Percentiles rank a stretch among this genome's conserved stretches.
phyloP scores from a whole-genome alignment of 2,888 invertebrate species.

The Ariolimax columbianus region DNA sequence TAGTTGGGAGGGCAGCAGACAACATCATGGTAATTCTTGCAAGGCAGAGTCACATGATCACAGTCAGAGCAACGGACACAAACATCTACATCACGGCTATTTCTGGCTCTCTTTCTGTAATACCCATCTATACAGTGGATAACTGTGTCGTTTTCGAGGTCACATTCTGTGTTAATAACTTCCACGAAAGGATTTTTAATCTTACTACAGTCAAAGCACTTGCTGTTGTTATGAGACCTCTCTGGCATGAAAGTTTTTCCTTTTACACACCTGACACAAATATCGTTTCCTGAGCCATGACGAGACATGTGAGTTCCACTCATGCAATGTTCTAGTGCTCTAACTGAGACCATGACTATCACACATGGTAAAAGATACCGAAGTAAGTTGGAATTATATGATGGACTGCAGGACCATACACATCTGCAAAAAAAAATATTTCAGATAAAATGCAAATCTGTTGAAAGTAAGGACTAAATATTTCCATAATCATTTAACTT shows the following conservation, averaged over 20 bases:
- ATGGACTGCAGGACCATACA: no score
- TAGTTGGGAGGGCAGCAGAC: slow-evolving; percentile 6
- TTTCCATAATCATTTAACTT: no score
- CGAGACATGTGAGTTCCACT: slow-evolving; percentile 8
- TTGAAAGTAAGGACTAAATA: no score
- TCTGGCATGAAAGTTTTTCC: background rate
- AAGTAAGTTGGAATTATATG: no score
- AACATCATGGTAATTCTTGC: background rate
- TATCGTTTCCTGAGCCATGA: slow-evolving; percentile 4
- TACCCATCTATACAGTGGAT: background rate
- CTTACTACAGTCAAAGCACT: slow-evolving; percentile 1
- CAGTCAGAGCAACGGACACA: background rate
- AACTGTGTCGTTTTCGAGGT: background rate
- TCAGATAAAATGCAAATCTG: no score
- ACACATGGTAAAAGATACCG: background rate
- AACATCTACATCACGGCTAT: background rate
- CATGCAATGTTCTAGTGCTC: background rate
- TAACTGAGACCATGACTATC: background rate
- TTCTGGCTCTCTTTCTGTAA: slow-evolving; percentile 1
- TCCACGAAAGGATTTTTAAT: background rate
- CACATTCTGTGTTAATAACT: background rate
- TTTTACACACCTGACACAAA: background rate
- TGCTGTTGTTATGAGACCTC: background rate
- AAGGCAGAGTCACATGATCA: background rate
- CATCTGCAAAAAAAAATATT: no score